Conservation (phyloP, 2,797 vertebrate genomes). For the Paguma larvata region DNA sequence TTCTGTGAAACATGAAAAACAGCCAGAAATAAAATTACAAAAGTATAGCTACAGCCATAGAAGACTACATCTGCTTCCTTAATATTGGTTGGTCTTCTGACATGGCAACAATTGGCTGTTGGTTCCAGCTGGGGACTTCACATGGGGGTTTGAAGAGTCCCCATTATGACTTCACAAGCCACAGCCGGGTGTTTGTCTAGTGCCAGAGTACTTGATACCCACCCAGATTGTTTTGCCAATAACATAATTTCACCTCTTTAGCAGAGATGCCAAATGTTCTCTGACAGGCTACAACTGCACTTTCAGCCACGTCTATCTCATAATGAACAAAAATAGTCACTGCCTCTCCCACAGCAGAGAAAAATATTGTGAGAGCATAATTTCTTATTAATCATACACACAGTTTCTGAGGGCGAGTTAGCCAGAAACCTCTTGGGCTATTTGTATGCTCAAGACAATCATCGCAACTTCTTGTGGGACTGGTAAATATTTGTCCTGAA, state of each 20-base stretch:
- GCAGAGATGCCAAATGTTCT: slow-evolving; percentile 43
- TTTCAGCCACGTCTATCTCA: slow-evolving; percentile 12
- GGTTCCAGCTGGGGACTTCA: background rate
- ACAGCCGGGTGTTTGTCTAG: background rate
- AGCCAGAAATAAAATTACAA: slow-evolving; percentile 49
- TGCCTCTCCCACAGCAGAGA: slow-evolving; percentile 48
- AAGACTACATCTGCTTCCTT: background rate
- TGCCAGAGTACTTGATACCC: background rate
- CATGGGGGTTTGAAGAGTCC: background rate
- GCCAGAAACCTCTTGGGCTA: slow-evolving; percentile 49
- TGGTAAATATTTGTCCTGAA: slow-evolving; percentile 64
- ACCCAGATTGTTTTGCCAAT: background rate
- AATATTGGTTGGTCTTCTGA: background rate
- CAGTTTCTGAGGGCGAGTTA: background rate
- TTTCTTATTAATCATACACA: slow-evolving; percentile 56
- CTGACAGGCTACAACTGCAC: slow-evolving; percentile 22
- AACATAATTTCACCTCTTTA: slow-evolving; percentile 67
- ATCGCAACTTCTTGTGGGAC: background rate
- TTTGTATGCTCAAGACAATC: slow-evolving; percentile 31
- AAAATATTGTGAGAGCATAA: background rate
- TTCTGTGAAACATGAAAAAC: slow-evolving; percentile 24
- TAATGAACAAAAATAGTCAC: slow-evolving; percentile 4
- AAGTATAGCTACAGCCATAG: background rate
- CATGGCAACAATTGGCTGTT: background rate
- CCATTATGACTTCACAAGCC: background rate